phyloP scores from a whole-genome alignment of 1,140 invertebrate species.

The Leptopilina clavipes region DNA sequence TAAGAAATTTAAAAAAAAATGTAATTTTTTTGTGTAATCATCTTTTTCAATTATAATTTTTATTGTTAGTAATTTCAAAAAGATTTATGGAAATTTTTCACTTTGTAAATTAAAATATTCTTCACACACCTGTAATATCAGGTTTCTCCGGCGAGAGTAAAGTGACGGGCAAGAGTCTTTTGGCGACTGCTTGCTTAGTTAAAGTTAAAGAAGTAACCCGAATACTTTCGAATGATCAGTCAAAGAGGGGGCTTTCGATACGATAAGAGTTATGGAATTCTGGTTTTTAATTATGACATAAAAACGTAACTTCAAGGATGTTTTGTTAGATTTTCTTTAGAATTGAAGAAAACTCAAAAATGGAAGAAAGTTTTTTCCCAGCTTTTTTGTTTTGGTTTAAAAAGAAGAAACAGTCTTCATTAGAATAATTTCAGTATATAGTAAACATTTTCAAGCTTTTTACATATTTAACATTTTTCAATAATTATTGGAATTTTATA shows the following conservation, averaged over 20 bases:
- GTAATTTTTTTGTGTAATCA: background rate
- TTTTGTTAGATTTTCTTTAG: constrained; percentile 11
- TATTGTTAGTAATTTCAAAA: background rate
- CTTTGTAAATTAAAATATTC: background rate
- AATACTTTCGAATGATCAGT: constrained; percentile 58
- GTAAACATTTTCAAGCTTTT: no score
- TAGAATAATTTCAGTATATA: no score
- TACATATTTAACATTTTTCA: no score
- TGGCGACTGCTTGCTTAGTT: constrained; percentile 54
- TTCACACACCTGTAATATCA: constrained; percentile 27
- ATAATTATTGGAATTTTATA: background rate
- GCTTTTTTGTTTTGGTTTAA: background rate
- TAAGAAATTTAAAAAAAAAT: background rate
- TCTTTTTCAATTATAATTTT: background rate
- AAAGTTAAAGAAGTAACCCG: constrained; percentile 60
- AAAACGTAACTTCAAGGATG: constrained; percentile 5
- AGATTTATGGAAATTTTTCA: constrained; percentile 6
- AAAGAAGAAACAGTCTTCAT: background rate
- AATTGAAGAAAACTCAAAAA: background rate
- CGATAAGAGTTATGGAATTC: constrained; percentile 33
- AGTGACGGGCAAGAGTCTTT: constrained; percentile 37
- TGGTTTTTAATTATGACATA: constrained; percentile 19
- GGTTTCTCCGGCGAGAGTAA: constrained; percentile 27
- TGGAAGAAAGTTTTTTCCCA: background rate
- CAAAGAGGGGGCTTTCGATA: constrained; percentile 30